Evolutionary conservation across 2,113 vertebrate genomes (phyloP), one percentile per base, ranked within the genome.

Genomic region (Felis chaus): DNA sequence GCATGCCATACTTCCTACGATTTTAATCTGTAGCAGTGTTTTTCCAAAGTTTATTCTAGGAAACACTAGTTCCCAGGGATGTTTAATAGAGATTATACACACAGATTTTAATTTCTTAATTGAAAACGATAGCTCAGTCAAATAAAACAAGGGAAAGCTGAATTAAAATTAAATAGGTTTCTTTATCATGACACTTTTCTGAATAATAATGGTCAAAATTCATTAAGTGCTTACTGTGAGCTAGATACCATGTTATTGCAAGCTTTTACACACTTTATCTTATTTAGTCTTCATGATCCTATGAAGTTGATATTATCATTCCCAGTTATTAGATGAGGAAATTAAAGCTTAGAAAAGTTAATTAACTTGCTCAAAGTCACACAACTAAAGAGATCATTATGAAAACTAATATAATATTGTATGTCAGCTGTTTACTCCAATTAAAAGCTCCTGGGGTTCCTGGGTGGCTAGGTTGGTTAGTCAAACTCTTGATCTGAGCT

Each of bases 1-100:
- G 25, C 36, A 88, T 57, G 39, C 23, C 19, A 57, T 88, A 87
- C 39, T 92, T 96, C 3, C 50, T 55, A 66, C 95, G 55, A 92
- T 84, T 96, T 95, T 90, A 88, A 97, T 78, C 25, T 87, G 27
- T 31, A 91, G 89, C 25, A 94, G 29, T 80, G 84, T 69, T 95
- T 95, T 96, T 41, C 39, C 66, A 91, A 98, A 81, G 55, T 50
- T 57, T 73, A 85, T 16, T 92, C 9, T 53, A 89, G 11, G 8
- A 94, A 95, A 95, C 21, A 48, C 53, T 82, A 94, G 48, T 65
- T 68, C 2, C 53, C 87, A 65, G 19, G 19, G 23, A 91, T 94
- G 53, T 63, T 89, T 79, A 93, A 89, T 57, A 65, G 29, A 45
- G 4, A 95, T 80, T 73, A 74, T 36, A 57, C 13, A 45, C 14